These are phyloP conservation scores for Lordiphosa andalusiaca DNA, from an alignment of 2,888 invertebrate genomes.

Conservation along the genomic window DNA sequence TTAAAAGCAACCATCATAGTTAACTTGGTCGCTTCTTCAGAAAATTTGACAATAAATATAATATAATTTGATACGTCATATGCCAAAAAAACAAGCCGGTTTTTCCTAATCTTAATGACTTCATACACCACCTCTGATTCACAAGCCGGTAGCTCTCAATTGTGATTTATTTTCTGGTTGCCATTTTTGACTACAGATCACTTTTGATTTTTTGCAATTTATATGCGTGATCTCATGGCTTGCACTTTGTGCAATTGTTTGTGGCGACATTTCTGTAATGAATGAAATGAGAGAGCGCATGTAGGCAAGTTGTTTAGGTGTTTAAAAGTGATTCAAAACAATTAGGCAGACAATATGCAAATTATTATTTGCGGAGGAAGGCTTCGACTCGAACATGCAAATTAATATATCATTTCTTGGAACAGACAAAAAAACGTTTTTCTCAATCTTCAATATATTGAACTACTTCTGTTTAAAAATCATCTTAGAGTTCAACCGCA, in stretches of 20 bases:
- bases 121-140: conserved; percentile 49
- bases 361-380: background rate
- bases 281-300: conserved; percentile 2
- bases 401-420: background rate
- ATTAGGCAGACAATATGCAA: conserved; percentile 39
- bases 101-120: conserved; percentile 39
- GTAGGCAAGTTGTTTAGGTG: conserved; percentile 19
- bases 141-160: conserved; percentile 41
- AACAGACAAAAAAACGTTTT: conserved; percentile 8
- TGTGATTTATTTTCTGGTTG: background rate
- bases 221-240: conserved; percentile 48
- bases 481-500: conserved; percentile 33
- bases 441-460: background rate
- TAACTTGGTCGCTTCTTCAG: no score
- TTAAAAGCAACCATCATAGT: no score
- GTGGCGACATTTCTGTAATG: conserved; percentile 6
- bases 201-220: conserved; percentile 29
- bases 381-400: no score
- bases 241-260: conserved; percentile 9
- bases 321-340: conserved; percentile 52
- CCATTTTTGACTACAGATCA: conserved; percentile 4
- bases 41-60: no score
- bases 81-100: conserved; percentile 33
- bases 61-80: conserved; percentile 44
- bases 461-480: conserved; percentile 4